Percentiles rank a stretch among this genome's conserved stretches.
These are phyloP conservation scores for Astreopora myriophthalma DNA, from an alignment of 64 coral and sea anemone genomes.

Conservation along the genomic window DNA sequence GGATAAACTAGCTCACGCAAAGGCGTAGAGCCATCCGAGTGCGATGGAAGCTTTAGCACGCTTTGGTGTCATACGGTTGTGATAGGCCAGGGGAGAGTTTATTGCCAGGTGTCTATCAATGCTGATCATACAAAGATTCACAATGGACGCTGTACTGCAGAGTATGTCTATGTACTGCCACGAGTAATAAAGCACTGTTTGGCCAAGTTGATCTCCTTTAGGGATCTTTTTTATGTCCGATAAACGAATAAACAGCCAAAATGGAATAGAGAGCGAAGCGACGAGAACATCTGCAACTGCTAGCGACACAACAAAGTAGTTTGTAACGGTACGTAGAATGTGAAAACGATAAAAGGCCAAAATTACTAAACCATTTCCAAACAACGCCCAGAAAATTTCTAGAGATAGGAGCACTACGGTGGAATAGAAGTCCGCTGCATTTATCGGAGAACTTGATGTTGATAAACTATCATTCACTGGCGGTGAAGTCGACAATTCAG, in stretches of 20 bases:
- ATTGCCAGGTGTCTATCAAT: slow-evolving; percentile 86
- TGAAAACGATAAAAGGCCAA: slow-evolving; percentile 66
- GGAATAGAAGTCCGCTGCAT: neutral
- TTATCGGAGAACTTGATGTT: neutral
- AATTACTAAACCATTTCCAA: slow-evolving; percentile 79
- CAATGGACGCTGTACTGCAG: slow-evolving; percentile 85
- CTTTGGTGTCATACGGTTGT: slow-evolving; percentile 58
- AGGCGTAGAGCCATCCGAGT: slow-evolving; percentile 62
- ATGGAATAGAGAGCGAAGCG: slow-evolving; percentile 70
- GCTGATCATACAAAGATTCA: slow-evolving; percentile 79
- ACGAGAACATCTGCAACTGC: slow-evolving; percentile 79
- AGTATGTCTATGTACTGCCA: slow-evolving; percentile 85
- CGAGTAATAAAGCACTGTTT: slow-evolving; percentile 64
- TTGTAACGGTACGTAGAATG: slow-evolving; percentile 65
- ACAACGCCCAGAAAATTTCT: slow-evolving; percentile 63
- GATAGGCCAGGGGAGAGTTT: slow-evolving; percentile 77
- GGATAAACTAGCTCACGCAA: slow-evolving; percentile 67
- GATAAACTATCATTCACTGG: neutral
- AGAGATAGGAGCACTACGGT: slow-evolving; percentile 25
- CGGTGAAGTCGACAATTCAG: neutral
- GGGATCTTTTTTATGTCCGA: slow-evolving; percentile 15
- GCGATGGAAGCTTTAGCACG: slow-evolving; percentile 57
- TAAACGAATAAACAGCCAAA: slow-evolving; percentile 69
- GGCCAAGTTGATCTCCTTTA: neutral
- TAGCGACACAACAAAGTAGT: slow-evolving; percentile 83